Percentiles rank a stretch among this genome's conserved stretches.
These are phyloP conservation scores for Cosmia trapezina DNA, from an alignment of 2,888 invertebrate genomes.

Conservation along the genomic window DNA sequence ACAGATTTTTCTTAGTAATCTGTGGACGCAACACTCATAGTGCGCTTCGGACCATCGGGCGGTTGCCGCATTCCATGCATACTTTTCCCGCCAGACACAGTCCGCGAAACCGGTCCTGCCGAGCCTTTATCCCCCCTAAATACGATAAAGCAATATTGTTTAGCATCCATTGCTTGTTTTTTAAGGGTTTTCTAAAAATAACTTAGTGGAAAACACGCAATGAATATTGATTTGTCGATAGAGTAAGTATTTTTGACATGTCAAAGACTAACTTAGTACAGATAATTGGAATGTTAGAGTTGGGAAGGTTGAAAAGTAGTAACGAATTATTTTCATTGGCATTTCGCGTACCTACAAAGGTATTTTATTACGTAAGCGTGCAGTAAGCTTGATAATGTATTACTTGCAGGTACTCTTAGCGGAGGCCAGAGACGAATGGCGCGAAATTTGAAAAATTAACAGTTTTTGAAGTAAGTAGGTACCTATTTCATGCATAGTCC, in stretches of 20 bases:
- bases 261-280: slow-evolving; percentile 22
- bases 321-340: slow-evolving; percentile 27
- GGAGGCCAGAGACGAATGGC: neutral
- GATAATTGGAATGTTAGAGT: slow-evolving; percentile 37
- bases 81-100: slow-evolving; percentile 72
- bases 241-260: neutral
- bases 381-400: slow-evolving; percentile 25
- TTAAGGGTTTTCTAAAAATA: accelerated
- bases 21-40: neutral
- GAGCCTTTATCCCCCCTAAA: slow-evolving; percentile 51
- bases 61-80: slow-evolving; percentile 72
- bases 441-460: neutral
- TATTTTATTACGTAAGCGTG: slow-evolving; percentile 38
- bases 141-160: neutral
- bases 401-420: neutral
- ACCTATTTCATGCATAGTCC: too few species aligned
- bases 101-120: slow-evolving; percentile 72
- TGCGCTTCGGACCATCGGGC: slow-evolving; percentile 60
- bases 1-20: slow-evolving; percentile 2
- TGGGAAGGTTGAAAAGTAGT: slow-evolving; percentile 42
- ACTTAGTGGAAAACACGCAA: neutral
- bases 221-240: neutral
- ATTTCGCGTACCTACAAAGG: slow-evolving; percentile 29
- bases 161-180: slow-evolving; percentile 37
- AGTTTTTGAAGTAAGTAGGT: too few species aligned